Evolutionary conservation across 2,888 invertebrate genomes (phyloP).

Genomic region (Philereme transversata): DNA sequence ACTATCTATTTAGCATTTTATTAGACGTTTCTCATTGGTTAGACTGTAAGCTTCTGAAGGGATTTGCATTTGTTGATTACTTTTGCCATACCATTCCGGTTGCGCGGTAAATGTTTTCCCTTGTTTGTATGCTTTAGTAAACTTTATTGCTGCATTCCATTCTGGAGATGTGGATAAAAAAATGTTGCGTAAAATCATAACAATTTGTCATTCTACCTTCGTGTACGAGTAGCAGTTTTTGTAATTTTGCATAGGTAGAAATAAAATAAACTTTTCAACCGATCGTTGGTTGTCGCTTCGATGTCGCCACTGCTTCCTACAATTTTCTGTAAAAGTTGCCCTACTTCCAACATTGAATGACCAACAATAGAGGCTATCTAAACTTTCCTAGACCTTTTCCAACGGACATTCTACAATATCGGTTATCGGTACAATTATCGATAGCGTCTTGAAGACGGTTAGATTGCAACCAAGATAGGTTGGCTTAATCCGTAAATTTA

Average conservation of each 20-base stretch:
- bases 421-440: slow-evolving; percentile 77
- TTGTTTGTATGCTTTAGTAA: slow-evolving; percentile 4
- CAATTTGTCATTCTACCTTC: too few species aligned
- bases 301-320: slow-evolving; percentile 5
- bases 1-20: slow-evolving; percentile 21
- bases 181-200: too few species aligned
- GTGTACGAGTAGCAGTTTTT: neutral
- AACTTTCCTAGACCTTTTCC: slow-evolving; percentile 48
- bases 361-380: slow-evolving; percentile 41
- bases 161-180: too few species aligned
- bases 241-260: slow-evolving; percentile 3
- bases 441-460: slow-evolving; percentile 63
- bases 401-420: slow-evolving; percentile 61
- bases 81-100: slow-evolving; percentile 11
- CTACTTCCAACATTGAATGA: slow-evolving; percentile 29
- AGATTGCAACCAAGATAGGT: slow-evolving; percentile 77
- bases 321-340: slow-evolving; percentile 28
- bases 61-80: slow-evolving; percentile 24
- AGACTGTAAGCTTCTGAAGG: slow-evolving; percentile 16
- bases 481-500: slow-evolving; percentile 78
- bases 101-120: slow-evolving; percentile 12
- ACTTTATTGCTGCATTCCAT: neutral
- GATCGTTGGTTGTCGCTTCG: neutral
- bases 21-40: slow-evolving; percentile 23
- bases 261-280: slow-evolving; percentile 13